A percentile compares a stretch with the other conserved stretches of the same genome.
Conservation (phyloP, 2,113 vertebrate genomes). For the Chloebia gouldiae region DNA sequence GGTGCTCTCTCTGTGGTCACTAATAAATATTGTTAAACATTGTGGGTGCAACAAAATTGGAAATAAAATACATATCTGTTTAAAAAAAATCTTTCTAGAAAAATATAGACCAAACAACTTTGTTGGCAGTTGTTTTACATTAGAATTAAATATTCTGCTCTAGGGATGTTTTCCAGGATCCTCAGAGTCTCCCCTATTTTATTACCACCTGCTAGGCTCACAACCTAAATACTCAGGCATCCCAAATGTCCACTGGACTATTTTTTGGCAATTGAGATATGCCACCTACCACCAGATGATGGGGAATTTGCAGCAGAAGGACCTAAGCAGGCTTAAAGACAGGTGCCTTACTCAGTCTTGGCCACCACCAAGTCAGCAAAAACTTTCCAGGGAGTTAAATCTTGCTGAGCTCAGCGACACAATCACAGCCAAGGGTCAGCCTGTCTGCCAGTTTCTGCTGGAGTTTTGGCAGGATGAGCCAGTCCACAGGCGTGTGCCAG, state of each 20-base stretch:
- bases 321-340: background rate
- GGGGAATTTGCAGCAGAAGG: background rate
- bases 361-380: background rate
- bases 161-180: background rate
- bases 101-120: background rate
- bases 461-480: background rate
- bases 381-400: background rate
- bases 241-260: background rate
- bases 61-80: background rate
- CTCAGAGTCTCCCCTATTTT: background rate
- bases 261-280: background rate
- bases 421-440: background rate
- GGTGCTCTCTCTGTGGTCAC: background rate
- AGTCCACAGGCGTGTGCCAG: background rate
- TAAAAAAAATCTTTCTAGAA: background rate
- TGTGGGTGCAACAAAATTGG: background rate
- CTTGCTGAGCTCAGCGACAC: background rate
- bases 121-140: background rate
- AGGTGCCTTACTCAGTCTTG: background rate
- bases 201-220: background rate
- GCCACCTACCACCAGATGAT: background rate
- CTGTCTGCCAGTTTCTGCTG: background rate
- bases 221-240: background rate
- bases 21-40: background rate
- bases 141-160: background rate